phyloP scores from a whole-genome alignment of 2,888 invertebrate genomes.

The Pilophorus perplexus region DNA sequence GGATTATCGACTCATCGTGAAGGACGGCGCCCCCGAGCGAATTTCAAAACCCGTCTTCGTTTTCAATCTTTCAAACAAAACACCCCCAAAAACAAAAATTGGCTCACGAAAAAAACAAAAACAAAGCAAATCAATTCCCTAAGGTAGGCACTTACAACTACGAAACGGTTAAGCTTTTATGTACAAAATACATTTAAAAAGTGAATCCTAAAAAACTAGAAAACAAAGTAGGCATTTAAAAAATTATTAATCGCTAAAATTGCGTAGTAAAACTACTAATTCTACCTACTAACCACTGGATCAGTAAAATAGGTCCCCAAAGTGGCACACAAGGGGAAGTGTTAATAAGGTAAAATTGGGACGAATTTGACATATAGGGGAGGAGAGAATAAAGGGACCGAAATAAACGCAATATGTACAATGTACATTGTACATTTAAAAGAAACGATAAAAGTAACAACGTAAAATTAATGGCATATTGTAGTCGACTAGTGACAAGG shows the following conservation, averaged over 20 bases:
- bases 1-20: slow-evolving; percentile 45
- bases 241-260: background rate
- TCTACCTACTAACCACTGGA: background rate
- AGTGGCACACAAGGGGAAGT: background rate
- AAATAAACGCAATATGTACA: slow-evolving; percentile 2
- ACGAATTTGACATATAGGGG: background rate
- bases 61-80: background rate
- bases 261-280: background rate
- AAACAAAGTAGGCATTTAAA: background rate
- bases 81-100: background rate
- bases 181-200: background rate
- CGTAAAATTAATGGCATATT: slow-evolving; percentile 43
- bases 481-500: slow-evolving; percentile 46
- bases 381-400: background rate
- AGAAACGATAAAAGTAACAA: slow-evolving; percentile 13
- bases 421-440: too few species aligned
- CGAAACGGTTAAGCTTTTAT: too few species aligned
- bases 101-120: background rate
- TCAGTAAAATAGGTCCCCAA: background rate
- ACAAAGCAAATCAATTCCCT: background rate
- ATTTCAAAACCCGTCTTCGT: background rate
- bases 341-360: background rate
- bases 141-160: background rate
- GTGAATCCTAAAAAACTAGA: background rate
- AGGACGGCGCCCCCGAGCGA: slow-evolving; percentile 28